These are phyloP conservation scores for Ictalurus furcatus DNA, from an alignment of 2,113 vertebrate species.

Conservation along the genomic window DNA sequence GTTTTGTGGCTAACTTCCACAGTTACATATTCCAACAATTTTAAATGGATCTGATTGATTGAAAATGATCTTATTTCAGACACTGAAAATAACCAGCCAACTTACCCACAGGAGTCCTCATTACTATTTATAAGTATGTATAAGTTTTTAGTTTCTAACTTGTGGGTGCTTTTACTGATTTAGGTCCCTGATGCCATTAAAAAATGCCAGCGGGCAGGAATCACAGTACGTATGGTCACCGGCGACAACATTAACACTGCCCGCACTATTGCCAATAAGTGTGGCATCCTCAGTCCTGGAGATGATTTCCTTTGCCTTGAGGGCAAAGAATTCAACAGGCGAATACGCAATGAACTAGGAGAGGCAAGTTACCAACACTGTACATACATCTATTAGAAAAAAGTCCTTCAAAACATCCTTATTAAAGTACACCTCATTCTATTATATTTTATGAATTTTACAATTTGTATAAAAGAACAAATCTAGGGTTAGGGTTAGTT, in stretches of 20 bases:
- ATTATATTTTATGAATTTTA: background rate
- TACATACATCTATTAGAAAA: background rate
- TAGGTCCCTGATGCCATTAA: constrained; percentile 97
- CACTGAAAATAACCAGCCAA: background rate
- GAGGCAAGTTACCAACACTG: constrained; percentile 74
- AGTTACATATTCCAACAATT: background rate
- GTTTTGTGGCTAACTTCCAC: background rate
- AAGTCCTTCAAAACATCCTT: no score
- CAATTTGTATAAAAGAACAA: background rate
- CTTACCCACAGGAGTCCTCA: background rate
- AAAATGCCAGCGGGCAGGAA: constrained; percentile 93
- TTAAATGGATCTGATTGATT: background rate
- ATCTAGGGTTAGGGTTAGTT: background rate
- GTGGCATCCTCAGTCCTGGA: constrained; percentile 91
- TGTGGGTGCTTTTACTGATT: background rate
- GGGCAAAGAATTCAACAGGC: constrained; percentile 95
- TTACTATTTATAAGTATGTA: constrained; percentile 7
- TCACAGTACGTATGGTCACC: constrained; percentile 98
- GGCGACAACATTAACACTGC: constrained; percentile 98
- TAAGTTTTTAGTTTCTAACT: background rate
- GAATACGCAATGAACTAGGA: constrained; percentile 92
- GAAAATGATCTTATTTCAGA: background rate
- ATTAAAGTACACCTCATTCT: background rate
- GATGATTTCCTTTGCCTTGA: constrained; percentile 96
- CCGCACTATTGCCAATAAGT: constrained; percentile 92